These are phyloP conservation scores for Oxytorus armatus DNA, from an alignment of 2,888 invertebrate species.

Conservation along the genomic window DNA sequence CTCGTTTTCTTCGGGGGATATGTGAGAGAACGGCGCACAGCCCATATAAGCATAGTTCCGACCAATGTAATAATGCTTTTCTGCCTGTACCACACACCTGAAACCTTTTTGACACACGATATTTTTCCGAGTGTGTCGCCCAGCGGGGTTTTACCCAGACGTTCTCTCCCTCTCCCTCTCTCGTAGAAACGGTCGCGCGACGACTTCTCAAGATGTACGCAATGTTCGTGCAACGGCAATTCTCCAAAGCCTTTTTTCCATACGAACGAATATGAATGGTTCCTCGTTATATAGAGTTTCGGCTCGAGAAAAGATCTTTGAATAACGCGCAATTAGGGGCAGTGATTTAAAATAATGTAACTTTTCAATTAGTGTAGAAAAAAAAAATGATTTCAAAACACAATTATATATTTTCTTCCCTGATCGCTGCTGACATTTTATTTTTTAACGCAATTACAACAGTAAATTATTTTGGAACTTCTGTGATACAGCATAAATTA, in stretches of 20 bases:
- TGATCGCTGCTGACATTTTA: not conserved
- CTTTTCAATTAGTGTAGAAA: conserved; percentile 32
- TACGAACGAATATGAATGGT: conserved; percentile 68
- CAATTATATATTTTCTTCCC: not conserved
- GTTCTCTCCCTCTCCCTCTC: conserved; percentile 25
- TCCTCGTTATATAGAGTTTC: conserved; percentile 61
- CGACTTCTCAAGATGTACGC: conserved; percentile 40
- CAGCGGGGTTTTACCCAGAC: no score
- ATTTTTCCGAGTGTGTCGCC: conserved; percentile 68
- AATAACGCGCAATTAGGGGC: not conserved
- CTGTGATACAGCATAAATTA: not conserved
- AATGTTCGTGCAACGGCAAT: conserved; percentile 32
- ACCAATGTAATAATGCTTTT: conserved; percentile 56
- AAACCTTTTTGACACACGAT: conserved; percentile 71
- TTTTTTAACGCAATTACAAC: not conserved
- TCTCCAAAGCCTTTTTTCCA: conserved; percentile 64
- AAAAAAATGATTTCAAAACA: not conserved
- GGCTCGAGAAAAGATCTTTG: conserved; percentile 45
- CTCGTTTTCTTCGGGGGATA: conserved; percentile 55
- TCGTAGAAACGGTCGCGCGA: conserved; percentile 59
- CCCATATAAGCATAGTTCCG: no score
- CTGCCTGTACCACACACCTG: conserved; percentile 27
- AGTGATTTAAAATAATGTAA: conserved; percentile 12
- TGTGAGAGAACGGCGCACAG: conserved; percentile 40
- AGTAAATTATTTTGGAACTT: not conserved